These are phyloP conservation scores for Telmatochromis brichardi DNA, from an alignment of 2,113 vertebrate species.

Conservation along the genomic window DNA sequence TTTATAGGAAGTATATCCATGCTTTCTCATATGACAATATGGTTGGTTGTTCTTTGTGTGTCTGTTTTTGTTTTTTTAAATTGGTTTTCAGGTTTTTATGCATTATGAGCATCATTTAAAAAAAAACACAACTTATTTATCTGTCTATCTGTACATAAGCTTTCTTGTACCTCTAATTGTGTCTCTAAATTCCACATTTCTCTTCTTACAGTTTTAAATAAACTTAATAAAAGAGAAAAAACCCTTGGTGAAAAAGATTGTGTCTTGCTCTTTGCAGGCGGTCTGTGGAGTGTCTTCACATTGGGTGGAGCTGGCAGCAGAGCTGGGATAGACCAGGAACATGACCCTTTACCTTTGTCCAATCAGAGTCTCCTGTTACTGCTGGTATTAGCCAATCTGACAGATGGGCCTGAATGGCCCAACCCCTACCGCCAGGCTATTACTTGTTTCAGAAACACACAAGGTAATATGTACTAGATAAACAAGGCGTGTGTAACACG, in stretches of 20 bases:
- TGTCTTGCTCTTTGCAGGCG: slow-evolving; percentile 71
- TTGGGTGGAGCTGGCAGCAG: slow-evolving; percentile 85
- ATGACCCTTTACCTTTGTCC: slow-evolving; percentile 85
- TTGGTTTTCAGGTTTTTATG: too few species aligned
- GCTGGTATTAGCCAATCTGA: slow-evolving; percentile 88
- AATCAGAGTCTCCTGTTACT: slow-evolving; percentile 95
- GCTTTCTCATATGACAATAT: not conserved
- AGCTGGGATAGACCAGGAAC: slow-evolving; percentile 69
- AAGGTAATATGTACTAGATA: slow-evolving; percentile 73
- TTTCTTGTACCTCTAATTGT: not conserved
- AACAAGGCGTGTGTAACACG: not conserved
- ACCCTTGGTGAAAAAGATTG: not conserved
- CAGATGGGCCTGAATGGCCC: slow-evolving; percentile 80
- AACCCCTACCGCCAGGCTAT: slow-evolving; percentile 94
- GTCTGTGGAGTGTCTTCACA: slow-evolving; percentile 93
- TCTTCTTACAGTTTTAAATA: not conserved
- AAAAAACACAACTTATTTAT: not conserved
- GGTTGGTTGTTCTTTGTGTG: not conserved
- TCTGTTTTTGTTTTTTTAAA: not conserved
- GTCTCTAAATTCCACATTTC: not conserved
- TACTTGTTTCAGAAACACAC: slow-evolving; percentile 92
- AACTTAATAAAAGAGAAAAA: not conserved
- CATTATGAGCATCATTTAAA: too few species aligned
- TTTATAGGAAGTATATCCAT: not conserved
- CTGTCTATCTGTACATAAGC: not conserved